These are phyloP conservation scores for Mythimna ferrago DNA, from an alignment of 2,888 invertebrate genomes.

Conservation along the genomic window DNA sequence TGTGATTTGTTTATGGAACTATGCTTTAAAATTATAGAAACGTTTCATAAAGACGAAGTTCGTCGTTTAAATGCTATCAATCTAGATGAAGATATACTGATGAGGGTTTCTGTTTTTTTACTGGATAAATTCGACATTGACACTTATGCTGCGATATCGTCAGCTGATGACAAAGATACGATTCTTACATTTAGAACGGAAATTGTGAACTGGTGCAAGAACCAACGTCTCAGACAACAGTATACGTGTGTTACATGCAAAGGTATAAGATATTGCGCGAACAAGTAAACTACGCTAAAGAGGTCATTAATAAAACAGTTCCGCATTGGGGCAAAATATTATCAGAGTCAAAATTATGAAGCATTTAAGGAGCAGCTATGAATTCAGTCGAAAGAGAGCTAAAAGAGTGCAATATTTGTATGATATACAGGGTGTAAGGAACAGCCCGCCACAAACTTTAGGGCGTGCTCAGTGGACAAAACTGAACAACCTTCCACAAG, in stretches of 20 bases:
- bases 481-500: too few relatives aligned
- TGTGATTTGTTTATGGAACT: conserved; percentile 51
- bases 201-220: conserved; percentile 32
- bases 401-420: too few relatives aligned
- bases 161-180: neutral
- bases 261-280: conserved; percentile 37
- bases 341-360: neutral
- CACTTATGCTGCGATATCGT: conserved; percentile 2
- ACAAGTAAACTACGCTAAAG: conserved; percentile 16
- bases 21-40: conserved; percentile 45
- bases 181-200: conserved; percentile 27
- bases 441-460: too few relatives aligned
- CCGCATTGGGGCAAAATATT: neutral
- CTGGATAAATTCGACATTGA: conserved; percentile 27
- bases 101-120: conserved; percentile 41
- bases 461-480: too few relatives aligned
- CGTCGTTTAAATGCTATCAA: conserved; percentile 34
- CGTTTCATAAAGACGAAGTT: conserved; percentile 26
- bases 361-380: neutral
- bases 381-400: too few relatives aligned
- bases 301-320: neutral
- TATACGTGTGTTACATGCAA: conserved; percentile 31
- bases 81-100: conserved; percentile 56
- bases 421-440: too few relatives aligned
- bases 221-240: conserved; percentile 33